Base-by-base conservation (phyloP, 2,113 vertebrate genomes). In the Oncorhynchus mykiss region DNA sequence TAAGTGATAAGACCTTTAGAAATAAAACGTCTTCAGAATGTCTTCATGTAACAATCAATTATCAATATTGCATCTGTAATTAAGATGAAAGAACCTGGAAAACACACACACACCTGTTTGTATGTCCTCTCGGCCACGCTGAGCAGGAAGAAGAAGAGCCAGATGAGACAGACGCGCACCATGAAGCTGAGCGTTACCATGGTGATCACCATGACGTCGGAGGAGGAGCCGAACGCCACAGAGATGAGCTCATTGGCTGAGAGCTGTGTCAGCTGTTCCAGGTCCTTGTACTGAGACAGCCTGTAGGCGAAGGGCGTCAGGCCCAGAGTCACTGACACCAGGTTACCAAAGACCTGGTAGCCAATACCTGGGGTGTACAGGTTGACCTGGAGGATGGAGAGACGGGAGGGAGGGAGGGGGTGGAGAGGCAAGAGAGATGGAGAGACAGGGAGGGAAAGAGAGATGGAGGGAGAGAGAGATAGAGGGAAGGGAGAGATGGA, bases 101-200 rank as follows among this genome's bases (percentile, higher is more conserved):
- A 31, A 48, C 54, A 77, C 69, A 54, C 27, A 27, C 29, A 65
- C 65, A 69, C 98, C 96, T 99, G 98, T 87, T 97, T 99, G 80
- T 99, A 99, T 0, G 97, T 99, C 86, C 97, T 94, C 89, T 99
- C 97, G 64, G 98, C 98, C 48, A 99, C 98, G 75, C 97, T 99
- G 6, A 99, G 95, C 84, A 98, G 94, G 90, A 99, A 99, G 93
- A 99, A 99, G 94, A 99, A 99, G 89, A 99, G 96, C 97, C 97
- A 99, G 75, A 96, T 96, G 3, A 99, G 96, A 87, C 96, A 98
- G 22, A 96, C 92, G 0, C 98, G 96, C 82, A 98, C 96, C 82
- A 97, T 78, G 24, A 98, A 96, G 90, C 96, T 98, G 85, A 98
- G 91, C 0, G 95, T 75, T 71, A 98, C 96, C 97, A 99, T 97